Percentiles rank a stretch among this genome's conserved stretches.
Evolutionary conservation across 2,797 vertebrate genomes (phyloP).

Genomic region (Channallabes apus): DNA sequence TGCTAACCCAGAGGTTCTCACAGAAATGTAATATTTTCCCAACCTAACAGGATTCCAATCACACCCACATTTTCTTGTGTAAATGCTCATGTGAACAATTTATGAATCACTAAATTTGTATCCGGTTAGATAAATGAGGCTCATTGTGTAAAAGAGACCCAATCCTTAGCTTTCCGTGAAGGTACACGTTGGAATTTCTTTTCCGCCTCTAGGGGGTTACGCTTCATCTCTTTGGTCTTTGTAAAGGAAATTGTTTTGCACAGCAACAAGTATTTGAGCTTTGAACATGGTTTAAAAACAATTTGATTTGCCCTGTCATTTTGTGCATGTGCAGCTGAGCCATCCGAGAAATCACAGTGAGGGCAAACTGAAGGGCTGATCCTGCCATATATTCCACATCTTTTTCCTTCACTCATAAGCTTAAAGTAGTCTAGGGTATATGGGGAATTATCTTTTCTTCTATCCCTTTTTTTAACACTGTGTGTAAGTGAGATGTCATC

Average conservation of each 20-base stretch:
- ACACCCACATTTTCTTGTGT: neutral
- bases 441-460: neutral
- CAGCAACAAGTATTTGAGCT: neutral
- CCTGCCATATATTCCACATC: neutral
- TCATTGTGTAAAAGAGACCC: neutral
- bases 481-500: slow-evolving; percentile 1
- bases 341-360: slow-evolving; percentile 3
- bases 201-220: neutral
- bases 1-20: neutral
- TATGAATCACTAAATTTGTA: neutral
- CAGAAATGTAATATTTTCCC: neutral
- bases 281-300: neutral
- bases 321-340: slow-evolving; percentile 29
- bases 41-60: neutral
- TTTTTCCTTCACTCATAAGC: neutral
- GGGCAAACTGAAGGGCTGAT: neutral
- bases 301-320: neutral
- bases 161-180: neutral
- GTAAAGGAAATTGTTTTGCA: slow-evolving; percentile 15
- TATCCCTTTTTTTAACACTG: neutral
- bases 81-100: neutral
- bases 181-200: neutral
- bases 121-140: neutral
- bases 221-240: neutral
- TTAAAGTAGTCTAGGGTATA: slow-evolving; percentile 5